Evolutionary conservation across 2,797 vertebrate genomes (phyloP).

Genomic region (Lithobates pipiens): DNA sequence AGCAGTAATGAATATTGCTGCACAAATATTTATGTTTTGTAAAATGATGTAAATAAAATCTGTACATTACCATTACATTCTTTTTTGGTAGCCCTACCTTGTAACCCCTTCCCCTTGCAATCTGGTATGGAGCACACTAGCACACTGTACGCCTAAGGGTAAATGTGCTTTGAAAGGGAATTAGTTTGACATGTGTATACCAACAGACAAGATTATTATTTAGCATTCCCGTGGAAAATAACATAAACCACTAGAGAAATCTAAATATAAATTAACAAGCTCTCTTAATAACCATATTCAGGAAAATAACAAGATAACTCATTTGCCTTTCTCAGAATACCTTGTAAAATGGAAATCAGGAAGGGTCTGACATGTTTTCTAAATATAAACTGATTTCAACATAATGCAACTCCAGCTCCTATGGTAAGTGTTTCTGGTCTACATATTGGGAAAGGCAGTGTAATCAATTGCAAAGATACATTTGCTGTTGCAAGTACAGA

Average conservation of each 20-base stretch:
- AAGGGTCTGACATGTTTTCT: constrained; percentile 54
- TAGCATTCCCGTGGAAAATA: constrained; percentile 58
- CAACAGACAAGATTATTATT: constrained; percentile 61
- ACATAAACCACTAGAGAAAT: constrained; percentile 61
- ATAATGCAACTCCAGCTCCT: constrained; percentile 36
- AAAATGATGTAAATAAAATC: background rate
- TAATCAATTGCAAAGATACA: constrained; percentile 1
- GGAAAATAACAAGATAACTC: constrained; percentile 60
- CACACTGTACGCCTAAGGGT: constrained; percentile 28
- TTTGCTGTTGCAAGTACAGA: too few species aligned
- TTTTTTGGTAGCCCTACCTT: background rate
- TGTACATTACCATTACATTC: background rate
- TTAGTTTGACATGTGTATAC: constrained; percentile 56
- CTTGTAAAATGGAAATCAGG: constrained; percentile 61
- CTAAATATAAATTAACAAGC: constrained; percentile 63
- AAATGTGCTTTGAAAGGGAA: constrained; percentile 52
- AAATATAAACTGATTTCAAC: constrained; percentile 53
- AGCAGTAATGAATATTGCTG: background rate
- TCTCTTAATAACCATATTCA: constrained; percentile 58
- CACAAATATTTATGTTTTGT: background rate
- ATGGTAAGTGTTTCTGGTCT: constrained; percentile 10
- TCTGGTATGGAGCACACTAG: constrained; percentile 4
- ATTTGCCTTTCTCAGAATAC: constrained; percentile 59
- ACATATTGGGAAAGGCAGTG: constrained; percentile 1
- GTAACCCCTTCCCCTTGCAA: constrained; percentile 17